Conservation (phyloP, 2,888 invertebrate genomes). For the Slavum lentiscoides region DNA sequence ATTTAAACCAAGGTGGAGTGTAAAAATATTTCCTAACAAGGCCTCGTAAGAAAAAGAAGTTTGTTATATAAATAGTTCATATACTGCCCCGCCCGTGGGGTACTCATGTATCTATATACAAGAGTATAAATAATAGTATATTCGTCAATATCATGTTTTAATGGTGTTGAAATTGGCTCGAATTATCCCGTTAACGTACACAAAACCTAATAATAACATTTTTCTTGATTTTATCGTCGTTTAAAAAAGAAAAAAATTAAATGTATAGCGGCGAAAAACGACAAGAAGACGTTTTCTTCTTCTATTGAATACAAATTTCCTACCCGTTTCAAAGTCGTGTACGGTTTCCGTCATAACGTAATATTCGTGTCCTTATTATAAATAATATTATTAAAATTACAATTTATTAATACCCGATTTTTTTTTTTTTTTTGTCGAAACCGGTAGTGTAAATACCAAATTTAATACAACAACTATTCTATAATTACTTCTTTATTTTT, state of each 20-base stretch:
- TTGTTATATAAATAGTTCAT: slow-evolving; percentile 21
- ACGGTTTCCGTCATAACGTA: too few relatives aligned
- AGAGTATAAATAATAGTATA: background rate
- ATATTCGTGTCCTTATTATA: too few relatives aligned
- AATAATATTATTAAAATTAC: too few relatives aligned
- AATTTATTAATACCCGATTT: too few relatives aligned
- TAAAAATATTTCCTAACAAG: slow-evolving; percentile 27
- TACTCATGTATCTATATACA: background rate
- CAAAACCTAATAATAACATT: slow-evolving; percentile 15
- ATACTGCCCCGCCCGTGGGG: background rate
- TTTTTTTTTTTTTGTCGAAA: too few relatives aligned
- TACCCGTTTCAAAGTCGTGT: too few relatives aligned
- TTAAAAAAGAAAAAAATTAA: background rate
- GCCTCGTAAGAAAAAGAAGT: slow-evolving; percentile 6
- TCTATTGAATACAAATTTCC: too few relatives aligned
- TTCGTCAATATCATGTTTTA: background rate
- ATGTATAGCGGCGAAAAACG: too few relatives aligned
- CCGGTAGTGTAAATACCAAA: too few relatives aligned
- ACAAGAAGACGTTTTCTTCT: too few relatives aligned
- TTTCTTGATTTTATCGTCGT: background rate
- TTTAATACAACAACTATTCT: too few relatives aligned
- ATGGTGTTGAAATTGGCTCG: slow-evolving; percentile 19
- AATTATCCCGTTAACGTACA: background rate
- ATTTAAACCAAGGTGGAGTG: background rate
- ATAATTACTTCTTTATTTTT: too few relatives aligned